A percentile compares a stretch with the other conserved stretches of the same genome.
These are phyloP conservation scores for Crematogaster levior DNA, from an alignment of 2,888 invertebrate genomes.

Conservation along the genomic window DNA sequence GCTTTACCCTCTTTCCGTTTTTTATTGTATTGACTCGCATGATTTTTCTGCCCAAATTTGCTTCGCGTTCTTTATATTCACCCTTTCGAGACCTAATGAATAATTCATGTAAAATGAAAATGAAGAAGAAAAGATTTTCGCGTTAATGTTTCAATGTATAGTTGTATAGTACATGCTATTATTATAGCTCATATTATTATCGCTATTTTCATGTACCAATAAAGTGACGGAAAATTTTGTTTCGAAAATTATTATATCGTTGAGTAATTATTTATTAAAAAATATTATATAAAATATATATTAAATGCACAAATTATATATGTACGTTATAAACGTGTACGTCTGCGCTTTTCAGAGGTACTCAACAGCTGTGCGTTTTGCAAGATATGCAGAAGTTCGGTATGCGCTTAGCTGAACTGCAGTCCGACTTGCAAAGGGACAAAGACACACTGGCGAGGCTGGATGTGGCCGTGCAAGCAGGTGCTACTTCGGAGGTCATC, in stretches of 20 bases:
- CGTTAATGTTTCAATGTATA: neutral
- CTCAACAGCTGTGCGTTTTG: slow-evolving; percentile 90
- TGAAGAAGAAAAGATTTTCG: neutral
- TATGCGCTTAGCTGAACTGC: slow-evolving; percentile 91
- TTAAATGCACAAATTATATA: neutral
- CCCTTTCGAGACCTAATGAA: slow-evolving; percentile 46
- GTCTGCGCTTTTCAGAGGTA: slow-evolving; percentile 87
- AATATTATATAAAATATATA: neutral
- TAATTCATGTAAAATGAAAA: slow-evolving; percentile 33
- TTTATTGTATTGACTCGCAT: slow-evolving; percentile 71
- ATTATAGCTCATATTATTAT: neutral
- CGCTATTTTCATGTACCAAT: neutral
- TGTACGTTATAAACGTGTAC: neutral
- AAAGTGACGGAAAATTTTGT: neutral
- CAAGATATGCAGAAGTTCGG: slow-evolving; percentile 92
- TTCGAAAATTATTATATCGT: neutral
- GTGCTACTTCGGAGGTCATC: slow-evolving; percentile 86
- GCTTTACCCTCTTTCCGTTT: slow-evolving; percentile 72
- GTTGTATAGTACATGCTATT: neutral
- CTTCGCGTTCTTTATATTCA: slow-evolving; percentile 44
- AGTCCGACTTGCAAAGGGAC: slow-evolving; percentile 92
- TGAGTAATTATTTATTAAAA: neutral
- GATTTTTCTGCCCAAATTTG: slow-evolving; percentile 66
- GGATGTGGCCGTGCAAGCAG: slow-evolving; percentile 86
- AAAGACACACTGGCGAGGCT: slow-evolving; percentile 87